Conservation (phyloP, 2,113 vertebrate species). For the Eptesicus fuscus region DNA sequence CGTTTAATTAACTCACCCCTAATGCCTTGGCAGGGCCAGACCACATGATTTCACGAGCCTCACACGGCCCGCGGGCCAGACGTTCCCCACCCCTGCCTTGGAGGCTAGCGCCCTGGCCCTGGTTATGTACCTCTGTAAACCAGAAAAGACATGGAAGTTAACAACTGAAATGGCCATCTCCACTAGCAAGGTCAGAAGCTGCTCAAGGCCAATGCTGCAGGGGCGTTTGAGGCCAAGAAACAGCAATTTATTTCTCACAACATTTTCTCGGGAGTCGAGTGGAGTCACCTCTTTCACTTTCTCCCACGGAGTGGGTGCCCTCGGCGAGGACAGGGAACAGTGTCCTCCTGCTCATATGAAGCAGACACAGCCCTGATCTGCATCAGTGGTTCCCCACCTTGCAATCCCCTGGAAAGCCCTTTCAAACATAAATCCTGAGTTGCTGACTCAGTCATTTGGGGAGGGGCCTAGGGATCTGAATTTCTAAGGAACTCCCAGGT, state of each 20-base stretch:
- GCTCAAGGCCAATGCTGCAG: not conserved
- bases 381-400: not conserved
- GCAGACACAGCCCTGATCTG: not conserved
- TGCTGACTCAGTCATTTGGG: not conserved
- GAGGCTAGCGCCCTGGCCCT: not conserved
- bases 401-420: not conserved
- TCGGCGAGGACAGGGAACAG: not conserved
- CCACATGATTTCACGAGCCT: too few relatives aligned
- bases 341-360: not conserved
- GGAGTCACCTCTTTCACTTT: not conserved
- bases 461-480: too few relatives aligned
- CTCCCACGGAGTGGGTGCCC: not conserved
- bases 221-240: not conserved
- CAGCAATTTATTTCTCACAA: conserved; percentile 28
- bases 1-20: too few relatives aligned
- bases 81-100: too few relatives aligned
- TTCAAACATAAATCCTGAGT: not conserved
- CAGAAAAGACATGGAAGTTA: not conserved
- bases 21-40: too few relatives aligned
- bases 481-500: not conserved
- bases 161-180: not conserved
- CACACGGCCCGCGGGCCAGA: too few relatives aligned
- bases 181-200: not conserved
- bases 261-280: not conserved
- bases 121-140: not conserved